A percentile compares a stretch with the other conserved stretches of the same genome.
phyloP scores from a whole-genome alignment of 2,113 vertebrate genomes.

The Rhea pennata region DNA sequence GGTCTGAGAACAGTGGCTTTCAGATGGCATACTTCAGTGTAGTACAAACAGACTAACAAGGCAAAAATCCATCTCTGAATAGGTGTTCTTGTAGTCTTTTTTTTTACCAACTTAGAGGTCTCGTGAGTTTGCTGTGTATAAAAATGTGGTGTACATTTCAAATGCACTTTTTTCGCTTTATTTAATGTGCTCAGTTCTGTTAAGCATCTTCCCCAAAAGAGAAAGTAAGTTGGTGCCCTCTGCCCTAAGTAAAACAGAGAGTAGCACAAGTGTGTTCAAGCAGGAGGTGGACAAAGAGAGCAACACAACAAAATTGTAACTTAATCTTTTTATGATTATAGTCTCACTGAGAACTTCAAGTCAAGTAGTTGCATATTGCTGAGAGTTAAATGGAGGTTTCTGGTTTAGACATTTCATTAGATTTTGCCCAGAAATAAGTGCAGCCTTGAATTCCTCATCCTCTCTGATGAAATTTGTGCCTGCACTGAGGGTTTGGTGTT shows the following conservation, averaged over 20 bases:
- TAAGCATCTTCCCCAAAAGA: not conserved
- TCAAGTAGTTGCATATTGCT: no score
- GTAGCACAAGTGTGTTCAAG: not conserved
- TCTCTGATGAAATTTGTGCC: not conserved
- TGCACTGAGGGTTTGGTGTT: not conserved
- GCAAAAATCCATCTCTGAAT: not conserved
- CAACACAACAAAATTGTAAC: not conserved
- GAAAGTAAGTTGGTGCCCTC: not conserved
- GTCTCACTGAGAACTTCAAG: not conserved
- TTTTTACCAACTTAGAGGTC: accelerated
- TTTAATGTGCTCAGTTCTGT: accelerated
- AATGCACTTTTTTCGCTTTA: not conserved
- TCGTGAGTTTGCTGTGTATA: not conserved
- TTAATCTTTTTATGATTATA: not conserved
- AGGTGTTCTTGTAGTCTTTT: not conserved
- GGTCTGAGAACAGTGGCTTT: not conserved
- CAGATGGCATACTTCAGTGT: not conserved
- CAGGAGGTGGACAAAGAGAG: not conserved
- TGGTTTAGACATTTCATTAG: not conserved
- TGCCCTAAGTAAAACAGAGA: not conserved
- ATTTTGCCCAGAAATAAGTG: not conserved
- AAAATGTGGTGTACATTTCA: accelerated
- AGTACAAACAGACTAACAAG: not conserved
- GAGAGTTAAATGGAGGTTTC: not conserved
- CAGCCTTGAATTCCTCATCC: not conserved